Percentiles rank a stretch among this genome's conserved stretches.
Evolutionary conservation across 1,140 invertebrate species (phyloP).

Genomic region (Nymphalis io): DNA sequence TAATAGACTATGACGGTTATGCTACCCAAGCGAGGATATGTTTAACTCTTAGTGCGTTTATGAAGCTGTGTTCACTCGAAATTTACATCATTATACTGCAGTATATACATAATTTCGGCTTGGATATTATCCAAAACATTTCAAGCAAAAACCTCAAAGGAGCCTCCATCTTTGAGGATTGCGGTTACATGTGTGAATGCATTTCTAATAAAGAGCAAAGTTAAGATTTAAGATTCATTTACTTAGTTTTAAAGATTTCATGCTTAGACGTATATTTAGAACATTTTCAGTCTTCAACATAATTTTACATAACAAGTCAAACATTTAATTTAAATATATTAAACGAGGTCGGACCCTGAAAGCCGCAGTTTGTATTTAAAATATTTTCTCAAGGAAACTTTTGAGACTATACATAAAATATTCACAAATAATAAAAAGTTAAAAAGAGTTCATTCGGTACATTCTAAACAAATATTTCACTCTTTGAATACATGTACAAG

Average conservation of each 20-base stretch:
- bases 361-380: not conserved
- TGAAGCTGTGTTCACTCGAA: not conserved
- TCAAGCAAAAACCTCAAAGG: constrained; percentile 27
- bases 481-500: not conserved
- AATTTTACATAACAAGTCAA: not conserved
- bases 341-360: constrained; percentile 4
- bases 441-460: not conserved
- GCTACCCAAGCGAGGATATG: constrained; percentile 7
- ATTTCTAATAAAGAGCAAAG: constrained; percentile 24
- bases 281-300: not conserved
- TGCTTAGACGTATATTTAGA: not conserved
- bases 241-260: constrained; percentile 5
- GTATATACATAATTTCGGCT: constrained; percentile 11
- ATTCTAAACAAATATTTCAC: not conserved
- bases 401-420: constrained; percentile 7
- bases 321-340: constrained; percentile 5
- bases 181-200: constrained; percentile 26
- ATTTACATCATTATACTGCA: constrained; percentile 12
- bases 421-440: too few relatives aligned
- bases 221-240: constrained; percentile 16
- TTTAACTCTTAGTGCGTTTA: constrained; percentile 14
- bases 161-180: constrained; percentile 9
- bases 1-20: constrained; percentile 12
- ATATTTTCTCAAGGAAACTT: not conserved
- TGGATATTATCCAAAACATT: constrained; percentile 21